A percentile compares a stretch with the other conserved stretches of the same genome.
These are phyloP conservation scores for Parnassius glacialis DNA, from an alignment of 2,888 invertebrate species.

Conservation along the genomic window DNA sequence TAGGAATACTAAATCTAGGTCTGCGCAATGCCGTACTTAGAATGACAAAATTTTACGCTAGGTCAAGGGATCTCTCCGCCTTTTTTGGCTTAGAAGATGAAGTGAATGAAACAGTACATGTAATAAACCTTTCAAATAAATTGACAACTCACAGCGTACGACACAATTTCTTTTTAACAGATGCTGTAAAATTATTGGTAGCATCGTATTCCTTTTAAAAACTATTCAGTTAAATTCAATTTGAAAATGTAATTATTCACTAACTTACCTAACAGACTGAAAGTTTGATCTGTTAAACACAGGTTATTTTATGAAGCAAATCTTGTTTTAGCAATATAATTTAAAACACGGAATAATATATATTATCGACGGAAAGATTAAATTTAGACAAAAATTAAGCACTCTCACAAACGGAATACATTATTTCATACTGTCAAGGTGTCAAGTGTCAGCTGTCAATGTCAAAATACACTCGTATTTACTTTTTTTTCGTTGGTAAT, in stretches of 20 bases:
- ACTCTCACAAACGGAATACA: constrained; percentile 63
- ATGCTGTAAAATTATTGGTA: constrained; percentile 22
- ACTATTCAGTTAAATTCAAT: constrained; percentile 27
- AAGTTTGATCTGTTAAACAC: constrained; percentile 23
- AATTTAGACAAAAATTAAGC: constrained; percentile 35
- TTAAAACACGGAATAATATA: constrained; percentile 1
- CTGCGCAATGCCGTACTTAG: constrained; percentile 47
- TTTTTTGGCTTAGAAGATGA: constrained; percentile 45
- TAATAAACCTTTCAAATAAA: constrained; percentile 9
- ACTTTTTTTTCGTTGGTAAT: no score
- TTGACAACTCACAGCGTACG: constrained; percentile 11
- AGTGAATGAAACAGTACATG: constrained; percentile 7
- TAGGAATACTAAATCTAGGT: constrained; percentile 42
- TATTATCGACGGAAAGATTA: background rate
- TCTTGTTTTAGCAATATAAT: constrained; percentile 3
- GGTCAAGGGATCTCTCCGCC: constrained; percentile 60
- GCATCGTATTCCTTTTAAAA: constrained; percentile 37
- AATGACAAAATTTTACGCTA: constrained; percentile 52
- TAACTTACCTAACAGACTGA: constrained; percentile 30
- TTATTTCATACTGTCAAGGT: constrained; percentile 38
- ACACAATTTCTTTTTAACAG: constrained; percentile 12
- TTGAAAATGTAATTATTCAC: constrained; percentile 18
- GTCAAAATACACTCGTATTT: background rate
- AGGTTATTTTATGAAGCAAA: constrained; percentile 26
- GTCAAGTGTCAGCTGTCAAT: constrained; percentile 34